Evolutionary conservation across 2,113 vertebrate species (phyloP), one percentile per base, ranked within the genome.

Genomic region (Lipophrys pholis): DNA sequence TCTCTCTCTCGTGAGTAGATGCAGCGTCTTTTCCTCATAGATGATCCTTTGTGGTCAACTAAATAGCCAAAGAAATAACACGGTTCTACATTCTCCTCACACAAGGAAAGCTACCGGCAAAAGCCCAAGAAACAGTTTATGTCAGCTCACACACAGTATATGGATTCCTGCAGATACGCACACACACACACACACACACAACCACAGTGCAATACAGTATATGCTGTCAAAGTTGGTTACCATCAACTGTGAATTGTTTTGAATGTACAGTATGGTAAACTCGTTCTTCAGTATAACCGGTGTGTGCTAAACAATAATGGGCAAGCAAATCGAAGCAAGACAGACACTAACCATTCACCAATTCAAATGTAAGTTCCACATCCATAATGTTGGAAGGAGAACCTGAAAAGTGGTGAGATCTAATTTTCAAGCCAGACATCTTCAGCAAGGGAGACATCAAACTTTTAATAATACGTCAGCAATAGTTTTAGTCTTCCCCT

Each of bases 61-160:
- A 65, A 64, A 65, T 70, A 50, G 69, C 55, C 50, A 72, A 65
- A 76, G 51, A 84, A 81, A 80, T 76, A 75, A 73, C 61, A 65
- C 50, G 69, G 75, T 46, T 78, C 76, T 41, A 75, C 78, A 76
- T 85, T 76, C 51, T 73, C 17, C 51, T 59, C 59, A 14, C 45
- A 61, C 59, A 43, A 41, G 69, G 52, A 51, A 21, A 45, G 51
- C 0, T 11, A 5, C 35, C 61, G 66, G 42, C 21, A 12, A 54
- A 77, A 53, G 6, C 6, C 40, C 64, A 70, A 59, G 9, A 54
- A 46, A 54, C 21, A 60, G 17, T 35, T 30, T 42, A 1, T 40
- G 14, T 57, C 16, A 57, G 30, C 8, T 11, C 42, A 62, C 39
- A 52, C 15, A 16, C 52, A 55, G 14, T 14, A 50, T 30, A 30